A percentile compares a stretch with the other conserved stretches of the same genome.
Conservation (phyloP, 2,888 invertebrate species). For the Limnephilus marmoratus region DNA sequence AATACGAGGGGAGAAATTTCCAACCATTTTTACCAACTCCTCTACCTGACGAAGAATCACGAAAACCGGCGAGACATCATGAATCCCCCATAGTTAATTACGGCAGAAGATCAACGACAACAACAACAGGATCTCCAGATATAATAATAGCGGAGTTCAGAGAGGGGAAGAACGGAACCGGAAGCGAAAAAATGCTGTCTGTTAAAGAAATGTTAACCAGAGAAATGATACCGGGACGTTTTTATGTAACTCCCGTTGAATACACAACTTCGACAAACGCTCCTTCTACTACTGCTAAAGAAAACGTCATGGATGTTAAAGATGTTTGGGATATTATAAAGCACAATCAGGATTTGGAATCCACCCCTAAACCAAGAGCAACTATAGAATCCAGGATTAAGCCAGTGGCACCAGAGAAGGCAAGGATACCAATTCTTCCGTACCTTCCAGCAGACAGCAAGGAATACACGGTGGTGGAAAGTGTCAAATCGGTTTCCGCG, state of each 20-base stretch:
- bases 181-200: slow-evolving; percentile 56
- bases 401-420: background rate
- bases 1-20: slow-evolving; percentile 41
- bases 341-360: slow-evolving; percentile 62
- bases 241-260: slow-evolving; percentile 52
- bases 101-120: background rate
- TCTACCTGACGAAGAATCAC: slow-evolving; percentile 50
- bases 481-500: slow-evolving; percentile 53
- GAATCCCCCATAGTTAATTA: background rate
- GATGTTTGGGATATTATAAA: slow-evolving; percentile 65
- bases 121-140: slow-evolving; percentile 53
- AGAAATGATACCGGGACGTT: slow-evolving; percentile 66
- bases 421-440: background rate
- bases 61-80: background rate
- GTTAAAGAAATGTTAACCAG: slow-evolving; percentile 63
- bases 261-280: slow-evolving; percentile 67
- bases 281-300: background rate
- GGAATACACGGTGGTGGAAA: slow-evolving; percentile 49
- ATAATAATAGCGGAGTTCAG: slow-evolving; percentile 64
- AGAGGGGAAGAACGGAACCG: slow-evolving; percentile 53
- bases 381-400: background rate
- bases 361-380: slow-evolving; percentile 13
- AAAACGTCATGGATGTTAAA: slow-evolving; percentile 55
- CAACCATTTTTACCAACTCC: slow-evolving; percentile 62
- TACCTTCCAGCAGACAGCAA: background rate